These are phyloP conservation scores for Galerucella nymphaeae DNA, from an alignment of 2,888 invertebrate genomes.

Conservation along the genomic window DNA sequence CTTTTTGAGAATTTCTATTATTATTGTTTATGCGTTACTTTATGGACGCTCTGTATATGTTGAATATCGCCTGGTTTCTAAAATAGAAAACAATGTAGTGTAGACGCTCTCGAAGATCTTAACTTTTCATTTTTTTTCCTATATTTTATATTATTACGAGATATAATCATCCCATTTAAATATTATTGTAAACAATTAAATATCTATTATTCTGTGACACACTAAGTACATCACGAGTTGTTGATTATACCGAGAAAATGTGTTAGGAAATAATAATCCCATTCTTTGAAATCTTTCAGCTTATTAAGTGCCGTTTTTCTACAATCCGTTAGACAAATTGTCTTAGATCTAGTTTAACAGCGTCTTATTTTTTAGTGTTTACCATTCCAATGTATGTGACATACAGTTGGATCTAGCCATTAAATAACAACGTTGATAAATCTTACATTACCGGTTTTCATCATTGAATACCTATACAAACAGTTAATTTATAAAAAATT, in stretches of 20 bases:
- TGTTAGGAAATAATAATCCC: background rate
- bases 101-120: background rate
- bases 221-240: background rate
- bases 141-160: background rate
- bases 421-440: background rate
- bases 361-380: background rate
- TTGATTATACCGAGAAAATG: background rate
- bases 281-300: background rate
- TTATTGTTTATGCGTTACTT: no score
- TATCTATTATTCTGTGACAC: background rate
- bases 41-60: no score
- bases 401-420: background rate
- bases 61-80: no score
- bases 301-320: background rate
- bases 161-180: background rate
- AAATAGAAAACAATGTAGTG: no score
- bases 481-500: background rate
- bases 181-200: background rate
- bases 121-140: background rate
- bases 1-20: no score
- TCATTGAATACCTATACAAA: background rate
- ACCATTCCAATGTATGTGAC: background rate
- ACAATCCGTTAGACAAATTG: background rate
- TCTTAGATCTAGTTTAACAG: background rate
- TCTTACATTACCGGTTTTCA: background rate